Evolutionary conservation across 2,797 vertebrate species (phyloP), one percentile per base, ranked within the genome.

Genomic region (Labeo calbasu): DNA sequence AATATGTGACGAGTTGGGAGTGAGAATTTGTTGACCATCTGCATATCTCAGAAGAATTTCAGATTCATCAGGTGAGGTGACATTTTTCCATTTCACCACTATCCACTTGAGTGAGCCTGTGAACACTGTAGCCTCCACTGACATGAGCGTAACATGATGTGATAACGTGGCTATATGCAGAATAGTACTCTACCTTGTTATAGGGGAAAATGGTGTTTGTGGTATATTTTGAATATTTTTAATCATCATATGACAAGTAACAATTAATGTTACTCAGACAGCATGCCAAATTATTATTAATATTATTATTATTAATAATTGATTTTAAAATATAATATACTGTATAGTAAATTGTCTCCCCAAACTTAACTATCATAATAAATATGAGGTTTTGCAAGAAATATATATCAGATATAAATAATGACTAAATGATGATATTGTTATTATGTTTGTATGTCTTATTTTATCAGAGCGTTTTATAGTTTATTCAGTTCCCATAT

Each of bases 51-150:
- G 53, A 32, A 59, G 75, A 77, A 77, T 57, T 23, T 43, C 19
- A 77, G 21, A 43, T 61, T 76, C 19, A 77, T 59, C 53, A 77
- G 51, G 23, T 21, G 17, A 77, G 75, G 75, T 43, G 40, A 77
- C 75, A 43, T 43, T 61, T 77, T 61, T 59, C 75, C 75, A 77
- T 43, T 61, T 21, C 40, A 61, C 21, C 53, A 40, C 75, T 46
- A 43, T 59, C 40, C 57, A 77, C 32, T 61, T 77, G 68, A 21
- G 40, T 70, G 50, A 51, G 5, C 50, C 50, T 51, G 14, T 51
- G 12, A 69, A 70, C 68, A 70, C 68, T 46, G 36, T n/a, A 11
- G 57, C 57, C n/a, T 61, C n/a, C 25, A 11, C 11, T 46, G 40
- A 46, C 40, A 70, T 14, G 13, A 70, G 40, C n/a, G 36, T 11